A percentile compares a stretch with the other conserved stretches of the same genome.
These are phyloP conservation scores for Hemichromis elongatus DNA, from an alignment of 2,113 vertebrate genomes.

Conservation along the genomic window DNA sequence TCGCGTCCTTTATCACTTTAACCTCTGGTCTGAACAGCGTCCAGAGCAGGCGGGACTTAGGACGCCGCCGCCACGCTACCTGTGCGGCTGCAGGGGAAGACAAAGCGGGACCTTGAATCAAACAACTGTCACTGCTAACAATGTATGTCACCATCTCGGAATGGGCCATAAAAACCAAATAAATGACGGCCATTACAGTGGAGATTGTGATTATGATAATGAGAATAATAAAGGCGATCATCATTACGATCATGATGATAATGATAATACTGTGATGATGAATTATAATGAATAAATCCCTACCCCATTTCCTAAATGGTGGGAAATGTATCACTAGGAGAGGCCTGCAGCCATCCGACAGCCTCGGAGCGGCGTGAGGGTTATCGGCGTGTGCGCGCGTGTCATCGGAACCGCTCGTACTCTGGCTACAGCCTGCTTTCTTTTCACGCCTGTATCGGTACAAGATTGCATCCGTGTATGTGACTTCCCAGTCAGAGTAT, in stretches of 20 bases:
- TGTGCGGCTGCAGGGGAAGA: constrained; percentile 28
- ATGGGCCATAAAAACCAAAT: constrained; percentile 72
- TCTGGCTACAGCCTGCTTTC: constrained; percentile 20
- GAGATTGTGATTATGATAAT: constrained; percentile 76
- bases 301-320: constrained; percentile 66
- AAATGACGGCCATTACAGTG: constrained; percentile 66
- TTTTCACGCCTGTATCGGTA: constrained; percentile 37
- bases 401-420: constrained; percentile 41
- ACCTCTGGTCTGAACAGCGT: neutral
- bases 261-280: constrained; percentile 69
- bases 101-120: constrained; percentile 70
- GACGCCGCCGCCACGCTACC: constrained; percentile 3
- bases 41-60: neutral
- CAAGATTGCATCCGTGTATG: constrained; percentile 36
- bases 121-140: constrained; percentile 68
- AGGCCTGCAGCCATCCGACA: constrained; percentile 36
- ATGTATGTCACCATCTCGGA: constrained; percentile 61
- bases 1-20: constrained; percentile 20
- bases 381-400: neutral
- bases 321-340: constrained; percentile 60
- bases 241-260: constrained; percentile 70
- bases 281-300: constrained; percentile 71
- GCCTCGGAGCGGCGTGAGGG: constrained; percentile 10
- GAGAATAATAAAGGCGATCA: constrained; percentile 76
- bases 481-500: constrained; percentile 2